A percentile compares a stretch with the other conserved stretches of the same genome.
Evolutionary conservation across 2,797 vertebrate species (phyloP).

Genomic region (Tragelaphus oryx): DNA sequence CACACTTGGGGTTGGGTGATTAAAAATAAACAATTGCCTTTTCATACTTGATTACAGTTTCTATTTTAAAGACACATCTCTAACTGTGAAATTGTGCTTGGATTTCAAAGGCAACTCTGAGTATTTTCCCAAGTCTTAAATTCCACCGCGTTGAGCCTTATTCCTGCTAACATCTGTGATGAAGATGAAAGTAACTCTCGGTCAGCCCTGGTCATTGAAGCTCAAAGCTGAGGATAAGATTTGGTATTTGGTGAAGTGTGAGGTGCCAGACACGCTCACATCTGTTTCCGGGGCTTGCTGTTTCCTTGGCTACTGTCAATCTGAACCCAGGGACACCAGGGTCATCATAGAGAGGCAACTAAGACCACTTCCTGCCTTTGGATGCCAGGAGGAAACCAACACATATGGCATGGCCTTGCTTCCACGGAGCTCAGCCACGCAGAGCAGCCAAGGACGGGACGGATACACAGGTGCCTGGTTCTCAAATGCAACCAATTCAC

Average conservation of each 20-base stretch:
- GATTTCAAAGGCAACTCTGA: not conserved
- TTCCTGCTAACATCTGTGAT: not conserved
- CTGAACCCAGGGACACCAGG: not conserved
- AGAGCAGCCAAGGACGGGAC: not conserved
- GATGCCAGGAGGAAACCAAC: not conserved
- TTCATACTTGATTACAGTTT: conserved; percentile 9
- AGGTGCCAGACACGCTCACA: not conserved
- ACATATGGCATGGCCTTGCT: accelerated
- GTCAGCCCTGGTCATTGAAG: not conserved
- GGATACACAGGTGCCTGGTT: accelerated
- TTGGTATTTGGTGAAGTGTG: not conserved
- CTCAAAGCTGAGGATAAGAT: not conserved
- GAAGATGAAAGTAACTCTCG: conserved; percentile 1
- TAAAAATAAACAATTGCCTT: conserved; percentile 12
- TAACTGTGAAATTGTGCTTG: not conserved
- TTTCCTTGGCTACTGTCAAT: accelerated
- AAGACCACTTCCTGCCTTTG: not conserved
- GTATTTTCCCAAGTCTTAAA: not conserved
- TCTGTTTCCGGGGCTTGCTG: not conserved
- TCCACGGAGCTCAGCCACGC: accelerated
- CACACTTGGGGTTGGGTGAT: not conserved
- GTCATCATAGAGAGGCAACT: not conserved
- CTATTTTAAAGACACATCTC: conserved; percentile 33
- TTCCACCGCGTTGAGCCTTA: not conserved
- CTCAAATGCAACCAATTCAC: not conserved